Evolutionary conservation across 2,113 vertebrate species (phyloP), one percentile per base, ranked within the genome.

Genomic region (Macrotis lagotis): DNA sequence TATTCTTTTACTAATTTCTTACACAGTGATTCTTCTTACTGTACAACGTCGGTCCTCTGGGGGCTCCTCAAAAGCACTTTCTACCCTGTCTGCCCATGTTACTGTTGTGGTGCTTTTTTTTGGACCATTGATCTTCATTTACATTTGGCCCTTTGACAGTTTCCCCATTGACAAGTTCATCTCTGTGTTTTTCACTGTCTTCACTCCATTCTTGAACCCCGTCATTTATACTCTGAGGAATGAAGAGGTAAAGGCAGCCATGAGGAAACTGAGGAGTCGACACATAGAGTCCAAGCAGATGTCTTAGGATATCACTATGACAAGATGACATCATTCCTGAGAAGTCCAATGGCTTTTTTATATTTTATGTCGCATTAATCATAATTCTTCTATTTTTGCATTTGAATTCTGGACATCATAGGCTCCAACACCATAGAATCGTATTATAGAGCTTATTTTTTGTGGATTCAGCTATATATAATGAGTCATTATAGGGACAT

Each of bases 211-310:
- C 25, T 83, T 96, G 31, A 97, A 96, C 5, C 92, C 95, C 6
- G 12, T 97, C 47, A 93, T 97, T 51, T 97, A 97, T 47, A 97
- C 94, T 8, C 26, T 97, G 55, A 96, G 92, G 89, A 96, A 97
- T 90, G 96, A 96, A 94, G 95, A 96, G 59, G 92, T 97, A 28
- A 97, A 95, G 51, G 94, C 51, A 88, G 94, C 95, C 22, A 74
- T 91, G 66, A 96, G 47, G 89, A 96, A 90, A 24, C 89, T 96
- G 52, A 90, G 91, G 31, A 92, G 37, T 11, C 0, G 2, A 52
- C 88, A 94, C 28, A 48, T 95, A 74, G 88, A 14, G 50, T 93
- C 90, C 10, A 93, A 93, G 51, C 8, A 53, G 37, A 49, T 37
- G 50, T 74, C 90, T 88, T 89, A 94, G 55, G 26, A 28, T 9